These are phyloP conservation scores for Promerops cafer DNA, from an alignment of 2,113 vertebrate genomes.

Conservation along the genomic window DNA sequence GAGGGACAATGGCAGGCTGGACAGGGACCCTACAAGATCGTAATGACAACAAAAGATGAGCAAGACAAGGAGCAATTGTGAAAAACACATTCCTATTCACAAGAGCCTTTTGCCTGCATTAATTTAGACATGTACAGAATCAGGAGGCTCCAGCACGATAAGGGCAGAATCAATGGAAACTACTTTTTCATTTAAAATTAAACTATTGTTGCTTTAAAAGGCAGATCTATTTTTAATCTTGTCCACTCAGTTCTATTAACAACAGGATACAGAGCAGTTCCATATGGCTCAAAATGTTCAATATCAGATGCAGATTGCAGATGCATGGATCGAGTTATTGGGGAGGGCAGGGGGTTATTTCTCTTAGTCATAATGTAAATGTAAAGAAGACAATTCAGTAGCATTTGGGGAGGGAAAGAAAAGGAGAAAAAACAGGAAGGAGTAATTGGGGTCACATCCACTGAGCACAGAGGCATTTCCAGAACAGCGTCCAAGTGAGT, in stretches of 20 bases:
- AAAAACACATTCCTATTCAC: neutral
- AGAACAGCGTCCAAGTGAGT: conserved; percentile 20
- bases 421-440: neutral
- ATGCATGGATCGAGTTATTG: neutral
- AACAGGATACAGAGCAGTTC: neutral
- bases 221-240: neutral
- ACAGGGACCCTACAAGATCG: neutral
- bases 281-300: neutral
- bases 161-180: neutral
- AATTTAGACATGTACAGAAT: neutral
- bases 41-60: neutral
- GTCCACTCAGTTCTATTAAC: neutral
- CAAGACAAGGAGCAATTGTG: neutral
- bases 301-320: neutral
- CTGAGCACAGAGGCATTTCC: conserved; percentile 38
- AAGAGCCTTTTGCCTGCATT: neutral
- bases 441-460: conserved; percentile 58
- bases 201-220: neutral
- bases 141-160: neutral
- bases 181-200: neutral
- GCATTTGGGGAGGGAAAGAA: neutral
- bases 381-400: conserved; percentile 5
- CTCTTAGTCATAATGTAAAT: conserved; percentile 47
- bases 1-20: neutral
- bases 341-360: neutral